phyloP scores from a whole-genome alignment of 2,888 invertebrate species.

The Axea sp. region DNA sequence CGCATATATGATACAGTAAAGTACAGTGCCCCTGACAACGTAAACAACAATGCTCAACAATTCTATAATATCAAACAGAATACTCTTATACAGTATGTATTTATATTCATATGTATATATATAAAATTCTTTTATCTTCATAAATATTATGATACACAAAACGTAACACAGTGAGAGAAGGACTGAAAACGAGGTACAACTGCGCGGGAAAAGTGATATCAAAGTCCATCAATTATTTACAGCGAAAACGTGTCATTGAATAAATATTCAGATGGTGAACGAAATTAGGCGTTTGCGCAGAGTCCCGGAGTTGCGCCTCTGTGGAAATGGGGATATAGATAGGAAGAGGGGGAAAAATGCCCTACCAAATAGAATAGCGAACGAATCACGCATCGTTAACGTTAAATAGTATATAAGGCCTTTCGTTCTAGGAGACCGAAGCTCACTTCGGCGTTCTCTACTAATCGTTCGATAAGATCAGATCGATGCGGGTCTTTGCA shows the following conservation, averaged over 20 bases:
- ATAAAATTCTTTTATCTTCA: slow-evolving; percentile 66
- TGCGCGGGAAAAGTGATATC: slow-evolving; percentile 5
- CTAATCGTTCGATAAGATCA: slow-evolving; percentile 23
- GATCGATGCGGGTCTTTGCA: too few species aligned
- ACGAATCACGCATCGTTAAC: slow-evolving; percentile 49
- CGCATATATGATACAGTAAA: slow-evolving; percentile 75
- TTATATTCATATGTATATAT: slow-evolving; percentile 64
- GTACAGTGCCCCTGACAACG: slow-evolving; percentile 78
- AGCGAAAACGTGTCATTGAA: slow-evolving; percentile 18
- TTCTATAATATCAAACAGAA: slow-evolving; percentile 79
- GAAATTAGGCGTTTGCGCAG: slow-evolving; percentile 1
- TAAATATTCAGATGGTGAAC: slow-evolving; percentile 22
- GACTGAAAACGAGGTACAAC: slow-evolving; percentile 19
- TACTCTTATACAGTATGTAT: slow-evolving; percentile 69
- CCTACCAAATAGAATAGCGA: slow-evolving; percentile 48
- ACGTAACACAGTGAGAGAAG: slow-evolving; percentile 72
- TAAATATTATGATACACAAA: slow-evolving; percentile 77
- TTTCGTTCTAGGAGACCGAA: slow-evolving; percentile 39
- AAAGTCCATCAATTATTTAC: slow-evolving; percentile 38
- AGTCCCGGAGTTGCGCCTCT: slow-evolving; percentile 13
- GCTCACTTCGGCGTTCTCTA: slow-evolving; percentile 15
- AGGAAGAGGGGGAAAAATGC: slow-evolving; percentile 22
- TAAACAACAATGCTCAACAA: slow-evolving; percentile 79
- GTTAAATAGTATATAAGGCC: slow-evolving; percentile 57
- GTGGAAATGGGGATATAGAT: neutral